phyloP scores from a whole-genome alignment of 2,113 vertebrate genomes.

The Nothobranchius furzeri region DNA sequence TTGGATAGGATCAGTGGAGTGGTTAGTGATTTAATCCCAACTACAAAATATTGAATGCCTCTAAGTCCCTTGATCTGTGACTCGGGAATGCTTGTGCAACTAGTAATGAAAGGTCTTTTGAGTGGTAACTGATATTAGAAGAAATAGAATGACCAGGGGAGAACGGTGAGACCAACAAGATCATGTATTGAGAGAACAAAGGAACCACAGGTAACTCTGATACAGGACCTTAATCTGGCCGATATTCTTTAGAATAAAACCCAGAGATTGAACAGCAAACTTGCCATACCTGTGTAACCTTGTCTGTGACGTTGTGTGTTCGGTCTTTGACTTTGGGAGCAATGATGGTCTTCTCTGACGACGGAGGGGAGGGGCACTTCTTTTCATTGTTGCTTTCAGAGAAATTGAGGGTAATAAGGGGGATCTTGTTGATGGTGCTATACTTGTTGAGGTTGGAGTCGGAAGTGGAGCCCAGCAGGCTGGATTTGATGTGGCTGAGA shows the following conservation, averaged over 20 bases:
- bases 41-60: too few relatives aligned
- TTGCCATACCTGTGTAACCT: constrained; percentile 94
- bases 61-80: too few relatives aligned
- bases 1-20: too few relatives aligned
- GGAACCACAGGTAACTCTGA: too few relatives aligned
- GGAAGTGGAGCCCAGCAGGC: constrained; percentile 94
- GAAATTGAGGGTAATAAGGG: constrained; percentile 98
- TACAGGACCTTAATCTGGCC: neutral
- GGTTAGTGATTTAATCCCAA: too few relatives aligned
- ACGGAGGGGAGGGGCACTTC: constrained; percentile 91
- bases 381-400: constrained; percentile 95
- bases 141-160: too few relatives aligned
- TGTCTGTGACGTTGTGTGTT: constrained; percentile 98
- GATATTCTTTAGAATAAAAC: neutral
- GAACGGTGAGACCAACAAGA: too few relatives aligned
- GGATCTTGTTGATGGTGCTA: constrained; percentile 99
- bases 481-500: constrained; percentile 97
- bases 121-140: too few relatives aligned
- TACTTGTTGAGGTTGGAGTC: constrained; percentile 99
- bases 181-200: too few relatives aligned
- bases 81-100: too few relatives aligned
- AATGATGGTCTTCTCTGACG: constrained; percentile 97
- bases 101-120: too few relatives aligned
- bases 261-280: neutral
- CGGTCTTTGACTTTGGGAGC: constrained; percentile 98